These are phyloP conservation scores for Halichondria panicea DNA, from an alignment of 37 sponge, comb jelly and placozoan species.

Conservation along the genomic window DNA sequence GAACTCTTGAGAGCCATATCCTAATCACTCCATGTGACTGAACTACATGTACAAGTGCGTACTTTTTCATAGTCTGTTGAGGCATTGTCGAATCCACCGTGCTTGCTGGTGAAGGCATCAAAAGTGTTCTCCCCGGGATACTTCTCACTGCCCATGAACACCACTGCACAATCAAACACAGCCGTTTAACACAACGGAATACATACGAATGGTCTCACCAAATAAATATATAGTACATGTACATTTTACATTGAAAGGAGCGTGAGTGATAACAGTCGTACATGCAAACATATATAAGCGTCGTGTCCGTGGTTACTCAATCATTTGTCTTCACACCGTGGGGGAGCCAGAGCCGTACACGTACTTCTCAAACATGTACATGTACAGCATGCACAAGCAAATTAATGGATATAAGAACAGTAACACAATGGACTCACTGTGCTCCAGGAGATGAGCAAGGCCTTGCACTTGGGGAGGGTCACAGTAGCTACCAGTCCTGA, in stretches of 20 bases:
- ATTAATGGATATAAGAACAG: background rate
- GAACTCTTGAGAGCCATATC: constrained; percentile 52
- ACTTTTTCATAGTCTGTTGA: constrained; percentile 76
- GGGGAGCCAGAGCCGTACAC: background rate
- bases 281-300: no score
- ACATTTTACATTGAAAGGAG: background rate
- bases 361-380: background rate
- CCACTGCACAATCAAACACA: constrained; percentile 59
- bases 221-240: no score
- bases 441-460: constrained; percentile 79
- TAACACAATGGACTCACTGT: constrained; percentile 74
- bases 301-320: no score
- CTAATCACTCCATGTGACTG: background rate
- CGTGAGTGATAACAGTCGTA: no score
- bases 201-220: no score
- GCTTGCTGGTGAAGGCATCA: constrained; percentile 52
- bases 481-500: constrained; percentile 67
- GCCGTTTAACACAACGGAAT: no score
- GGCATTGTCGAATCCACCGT: constrained; percentile 72
- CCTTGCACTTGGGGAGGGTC: constrained; percentile 75
- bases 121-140: constrained; percentile 76
- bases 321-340: no score
- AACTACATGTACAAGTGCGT: background rate
- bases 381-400: background rate
- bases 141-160: constrained; percentile 79